Conservation (phyloP, 2,888 invertebrate species). For the Oeneis ivallda region DNA sequence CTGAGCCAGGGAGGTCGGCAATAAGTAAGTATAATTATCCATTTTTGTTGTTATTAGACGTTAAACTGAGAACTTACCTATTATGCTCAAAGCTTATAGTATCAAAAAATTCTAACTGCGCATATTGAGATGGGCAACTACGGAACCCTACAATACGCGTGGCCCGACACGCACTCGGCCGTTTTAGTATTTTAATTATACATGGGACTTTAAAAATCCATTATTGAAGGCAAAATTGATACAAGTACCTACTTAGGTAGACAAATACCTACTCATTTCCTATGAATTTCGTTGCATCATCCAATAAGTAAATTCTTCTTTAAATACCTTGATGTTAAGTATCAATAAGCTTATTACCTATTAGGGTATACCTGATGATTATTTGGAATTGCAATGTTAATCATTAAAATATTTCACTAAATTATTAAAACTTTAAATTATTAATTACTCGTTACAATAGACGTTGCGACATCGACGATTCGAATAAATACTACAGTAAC, state of each 20-base stretch:
- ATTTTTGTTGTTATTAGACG: too few relatives aligned
- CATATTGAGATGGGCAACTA: too few relatives aligned
- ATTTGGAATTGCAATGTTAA: neutral
- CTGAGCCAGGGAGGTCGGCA: too few relatives aligned
- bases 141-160: too few relatives aligned
- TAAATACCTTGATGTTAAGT: neutral
- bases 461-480: neutral
- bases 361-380: too few relatives aligned
- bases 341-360: neutral
- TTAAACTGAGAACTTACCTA: too few relatives aligned
- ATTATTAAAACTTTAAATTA: neutral
- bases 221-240: neutral
- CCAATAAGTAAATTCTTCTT: neutral
- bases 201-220: too few relatives aligned
- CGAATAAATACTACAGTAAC: neutral
- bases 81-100: too few relatives aligned
- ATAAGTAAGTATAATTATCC: too few relatives aligned
- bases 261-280: neutral
- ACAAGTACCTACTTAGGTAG: neutral
- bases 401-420: neutral
- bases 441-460: neutral
- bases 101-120: too few relatives aligned
- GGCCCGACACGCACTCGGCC: too few relatives aligned
- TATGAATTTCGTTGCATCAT: neutral
- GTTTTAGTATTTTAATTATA: too few relatives aligned